Conservation (phyloP, 2,113 vertebrate genomes). For the Callipepla squamata region DNA sequence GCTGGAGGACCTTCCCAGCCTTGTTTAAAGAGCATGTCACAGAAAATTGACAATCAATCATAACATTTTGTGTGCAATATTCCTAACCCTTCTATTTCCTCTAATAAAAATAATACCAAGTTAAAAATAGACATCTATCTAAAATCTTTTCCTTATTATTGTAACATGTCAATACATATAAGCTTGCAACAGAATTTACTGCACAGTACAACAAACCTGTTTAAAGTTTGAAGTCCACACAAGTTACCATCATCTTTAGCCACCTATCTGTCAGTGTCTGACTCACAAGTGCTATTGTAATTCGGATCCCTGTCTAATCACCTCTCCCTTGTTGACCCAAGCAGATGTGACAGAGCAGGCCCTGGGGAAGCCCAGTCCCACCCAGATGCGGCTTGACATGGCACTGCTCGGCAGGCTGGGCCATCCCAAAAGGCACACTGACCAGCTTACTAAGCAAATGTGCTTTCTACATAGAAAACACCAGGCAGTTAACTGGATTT, state of each 20-base stretch:
- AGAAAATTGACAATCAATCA: background rate
- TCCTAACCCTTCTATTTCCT: background rate
- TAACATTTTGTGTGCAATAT: background rate
- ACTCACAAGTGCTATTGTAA: background rate
- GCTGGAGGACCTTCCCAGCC: background rate
- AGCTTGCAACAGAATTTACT: background rate
- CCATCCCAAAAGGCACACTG: background rate
- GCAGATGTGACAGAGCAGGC: conserved; percentile 15
- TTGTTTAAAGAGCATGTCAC: background rate
- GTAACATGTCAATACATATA: background rate
- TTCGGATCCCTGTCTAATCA: conserved; percentile 22
- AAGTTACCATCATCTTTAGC: background rate
- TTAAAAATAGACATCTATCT: background rate
- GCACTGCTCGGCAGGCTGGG: background rate
- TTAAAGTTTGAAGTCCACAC: background rate
- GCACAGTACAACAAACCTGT: background rate
- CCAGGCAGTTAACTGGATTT: background rate
- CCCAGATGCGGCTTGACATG: background rate
- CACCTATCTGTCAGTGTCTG: background rate
- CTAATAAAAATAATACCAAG: background rate
- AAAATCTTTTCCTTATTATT: background rate
- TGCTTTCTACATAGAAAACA: background rate
- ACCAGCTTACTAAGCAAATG: background rate
- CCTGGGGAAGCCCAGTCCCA: conserved; percentile 26
- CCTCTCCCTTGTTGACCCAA: background rate